Conservation (phyloP, 2,797 vertebrate genomes). For the Sebastes taczanowskii region DNA sequence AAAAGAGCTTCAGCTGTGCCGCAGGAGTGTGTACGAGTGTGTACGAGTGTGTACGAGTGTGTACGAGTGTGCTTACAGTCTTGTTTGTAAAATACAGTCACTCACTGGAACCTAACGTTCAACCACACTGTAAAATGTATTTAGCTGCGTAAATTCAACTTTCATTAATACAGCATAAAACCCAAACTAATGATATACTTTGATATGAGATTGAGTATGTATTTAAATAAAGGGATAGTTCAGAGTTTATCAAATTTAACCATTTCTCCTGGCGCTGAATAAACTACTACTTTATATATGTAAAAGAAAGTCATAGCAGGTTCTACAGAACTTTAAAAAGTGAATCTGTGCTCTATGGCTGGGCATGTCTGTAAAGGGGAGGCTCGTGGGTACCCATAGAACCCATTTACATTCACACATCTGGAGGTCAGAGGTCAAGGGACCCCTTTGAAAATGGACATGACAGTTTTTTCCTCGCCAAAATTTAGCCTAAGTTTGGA, state of each 20-base stretch:
- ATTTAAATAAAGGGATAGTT: too few relatives aligned
- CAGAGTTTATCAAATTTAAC: neutral
- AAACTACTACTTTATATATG: neutral
- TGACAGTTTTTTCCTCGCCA: too few relatives aligned
- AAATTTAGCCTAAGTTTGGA: too few relatives aligned
- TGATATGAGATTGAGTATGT: too few relatives aligned
- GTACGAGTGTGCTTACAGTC: neutral
- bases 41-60: neutral
- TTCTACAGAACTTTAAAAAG: too few relatives aligned
- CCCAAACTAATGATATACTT: neutral
- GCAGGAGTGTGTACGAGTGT: neutral
- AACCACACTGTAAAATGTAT: too few relatives aligned
- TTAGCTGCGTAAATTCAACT: neutral
- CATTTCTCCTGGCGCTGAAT: neutral
- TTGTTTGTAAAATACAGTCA: neutral
- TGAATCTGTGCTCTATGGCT: too few relatives aligned
- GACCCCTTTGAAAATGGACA: too few relatives aligned
- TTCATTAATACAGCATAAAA: neutral
- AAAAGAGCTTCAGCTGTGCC: conserved; percentile 2
- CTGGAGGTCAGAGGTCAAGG: too few relatives aligned
- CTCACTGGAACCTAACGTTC: neutral
- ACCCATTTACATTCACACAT: too few relatives aligned
- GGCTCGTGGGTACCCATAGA: too few relatives aligned
- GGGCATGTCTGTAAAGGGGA: too few relatives aligned
- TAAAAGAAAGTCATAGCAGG: neutral